phyloP scores from a whole-genome alignment of 2,888 invertebrate species.

The Spisula subtruncata region DNA sequence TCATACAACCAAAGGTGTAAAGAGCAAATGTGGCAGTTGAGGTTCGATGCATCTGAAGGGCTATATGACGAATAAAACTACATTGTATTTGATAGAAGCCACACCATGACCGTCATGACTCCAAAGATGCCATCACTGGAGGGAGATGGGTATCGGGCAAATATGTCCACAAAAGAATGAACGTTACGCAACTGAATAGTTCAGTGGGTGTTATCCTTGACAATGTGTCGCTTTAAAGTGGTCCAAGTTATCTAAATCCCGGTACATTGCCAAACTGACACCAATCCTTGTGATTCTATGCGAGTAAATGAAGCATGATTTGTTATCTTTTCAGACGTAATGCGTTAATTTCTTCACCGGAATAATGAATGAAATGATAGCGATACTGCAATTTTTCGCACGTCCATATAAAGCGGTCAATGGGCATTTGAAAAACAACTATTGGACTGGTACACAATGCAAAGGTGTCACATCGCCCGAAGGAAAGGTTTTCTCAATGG shows the following conservation, averaged over 20 bases:
- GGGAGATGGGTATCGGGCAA: not conserved
- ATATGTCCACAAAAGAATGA: not conserved
- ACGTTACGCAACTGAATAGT: not conserved
- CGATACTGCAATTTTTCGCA: conserved; percentile 53
- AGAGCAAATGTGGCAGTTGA: not conserved
- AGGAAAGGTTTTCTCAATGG: conserved; percentile 29
- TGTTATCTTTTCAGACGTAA: conserved; percentile 44
- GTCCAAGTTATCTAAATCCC: conserved; percentile 5
- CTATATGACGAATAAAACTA: not conserved
- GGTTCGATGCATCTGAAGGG: not conserved
- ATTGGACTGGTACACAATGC: conserved; percentile 28
- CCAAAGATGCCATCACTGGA: not conserved
- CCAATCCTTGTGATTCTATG: conserved; percentile 39
- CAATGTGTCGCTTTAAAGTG: conserved; percentile 26
- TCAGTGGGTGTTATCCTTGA: conserved; percentile 9
- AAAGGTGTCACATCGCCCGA: conserved; percentile 43
- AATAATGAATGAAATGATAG: conserved; percentile 44
- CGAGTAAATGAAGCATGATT: conserved; percentile 29
- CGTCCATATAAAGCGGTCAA: conserved; percentile 50
- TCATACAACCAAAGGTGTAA: no score
- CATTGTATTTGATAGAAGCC: not conserved
- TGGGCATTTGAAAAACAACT: conserved; percentile 45
- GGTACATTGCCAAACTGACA: conserved; percentile 21
- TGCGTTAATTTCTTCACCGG: conserved; percentile 42
- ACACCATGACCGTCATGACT: not conserved